Conservation (phyloP, 2,113 vertebrate genomes). For the Gymnarchus niloticus region DNA sequence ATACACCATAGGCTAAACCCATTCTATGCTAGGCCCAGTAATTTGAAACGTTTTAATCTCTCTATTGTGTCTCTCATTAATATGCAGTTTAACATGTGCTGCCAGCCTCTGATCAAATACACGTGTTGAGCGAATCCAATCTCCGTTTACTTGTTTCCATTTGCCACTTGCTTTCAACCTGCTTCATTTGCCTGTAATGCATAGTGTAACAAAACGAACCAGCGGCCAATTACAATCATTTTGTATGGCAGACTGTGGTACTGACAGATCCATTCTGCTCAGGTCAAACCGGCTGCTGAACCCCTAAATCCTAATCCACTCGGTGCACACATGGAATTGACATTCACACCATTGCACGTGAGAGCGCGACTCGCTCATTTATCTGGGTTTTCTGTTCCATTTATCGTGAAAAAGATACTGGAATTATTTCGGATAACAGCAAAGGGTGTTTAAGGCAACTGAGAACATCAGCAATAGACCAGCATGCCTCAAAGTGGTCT, state of each 20-base stretch:
- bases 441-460: background rate
- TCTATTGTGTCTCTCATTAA: background rate
- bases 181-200: background rate
- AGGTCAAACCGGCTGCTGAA: background rate
- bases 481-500: no score
- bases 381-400: background rate
- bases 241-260: background rate
- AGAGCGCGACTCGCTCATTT: background rate
- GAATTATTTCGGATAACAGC: background rate
- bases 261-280: background rate
- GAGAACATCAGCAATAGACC: no score
- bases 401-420: background rate
- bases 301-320: background rate
- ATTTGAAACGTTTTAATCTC: background rate
- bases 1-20: background rate
- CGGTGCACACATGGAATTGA: background rate
- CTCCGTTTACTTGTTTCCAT: background rate
- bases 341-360: background rate
- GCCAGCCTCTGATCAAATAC: slow-evolving; percentile 2
- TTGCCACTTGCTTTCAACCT: background rate
- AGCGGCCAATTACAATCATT: background rate
- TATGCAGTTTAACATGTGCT: background rate
- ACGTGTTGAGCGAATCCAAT: background rate
- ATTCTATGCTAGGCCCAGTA: background rate
- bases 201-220: background rate